phyloP scores from a whole-genome alignment of 1,140 invertebrate species.

The Drosophila athabasca region DNA sequence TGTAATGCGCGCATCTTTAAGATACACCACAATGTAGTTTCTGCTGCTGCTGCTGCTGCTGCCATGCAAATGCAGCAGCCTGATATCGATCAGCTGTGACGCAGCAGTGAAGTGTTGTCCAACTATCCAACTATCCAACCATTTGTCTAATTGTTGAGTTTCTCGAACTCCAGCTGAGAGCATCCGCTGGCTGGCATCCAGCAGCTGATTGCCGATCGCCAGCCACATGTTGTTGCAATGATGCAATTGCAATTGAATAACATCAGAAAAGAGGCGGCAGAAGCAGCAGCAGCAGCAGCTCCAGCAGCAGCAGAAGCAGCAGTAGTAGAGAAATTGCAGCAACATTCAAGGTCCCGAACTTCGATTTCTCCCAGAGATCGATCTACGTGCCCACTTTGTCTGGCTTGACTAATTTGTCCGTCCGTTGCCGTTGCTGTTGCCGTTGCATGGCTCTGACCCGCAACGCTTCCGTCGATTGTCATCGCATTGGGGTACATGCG shows the following conservation, averaged over 20 bases:
- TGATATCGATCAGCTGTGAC: conserved; percentile 76
- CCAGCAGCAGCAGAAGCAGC: conserved; percentile 35
- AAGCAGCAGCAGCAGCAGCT: conserved; percentile 52
- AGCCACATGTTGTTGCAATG: conserved; percentile 48
- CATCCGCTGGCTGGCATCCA: conserved; percentile 19
- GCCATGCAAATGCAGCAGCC: conserved; percentile 59
- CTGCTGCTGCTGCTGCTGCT: conserved; percentile 33
- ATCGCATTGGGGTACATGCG: conserved; percentile 54
- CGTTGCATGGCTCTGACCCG: conserved; percentile 53
- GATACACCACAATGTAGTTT: conserved; percentile 49
- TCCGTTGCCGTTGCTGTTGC: background rate
- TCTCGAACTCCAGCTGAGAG: conserved; percentile 64
- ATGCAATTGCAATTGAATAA: conserved; percentile 78
- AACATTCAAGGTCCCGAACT: conserved; percentile 73
- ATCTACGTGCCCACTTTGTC: conserved; percentile 64
- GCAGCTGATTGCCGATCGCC: conserved; percentile 35
- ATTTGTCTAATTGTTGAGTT: conserved; percentile 73
- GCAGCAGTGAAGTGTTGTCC: conserved; percentile 45
- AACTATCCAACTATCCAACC: conserved; percentile 38
- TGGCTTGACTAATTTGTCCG: conserved; percentile 63
- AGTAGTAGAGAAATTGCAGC: conserved; percentile 57
- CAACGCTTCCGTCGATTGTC: conserved; percentile 74
- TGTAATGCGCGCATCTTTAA: conserved; percentile 75
- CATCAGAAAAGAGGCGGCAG: conserved; percentile 15
- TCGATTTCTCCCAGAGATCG: conserved; percentile 58